phyloP scores from a whole-genome alignment of 1,140 invertebrate genomes.

The Papilio glaucus region DNA sequence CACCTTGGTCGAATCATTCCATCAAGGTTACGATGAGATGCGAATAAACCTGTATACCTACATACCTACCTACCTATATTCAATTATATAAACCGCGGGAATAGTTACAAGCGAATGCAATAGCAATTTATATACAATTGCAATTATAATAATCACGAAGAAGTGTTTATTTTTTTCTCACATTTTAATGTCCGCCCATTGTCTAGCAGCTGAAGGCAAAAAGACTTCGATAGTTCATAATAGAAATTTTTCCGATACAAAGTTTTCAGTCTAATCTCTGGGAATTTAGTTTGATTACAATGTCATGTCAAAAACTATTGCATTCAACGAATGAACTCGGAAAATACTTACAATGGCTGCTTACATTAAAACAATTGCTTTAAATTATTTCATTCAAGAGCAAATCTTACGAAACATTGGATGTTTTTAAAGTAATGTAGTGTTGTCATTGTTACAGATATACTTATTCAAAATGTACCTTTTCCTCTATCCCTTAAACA shows the following conservation, averaged over 20 bases:
- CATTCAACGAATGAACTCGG: background rate
- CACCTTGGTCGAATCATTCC: slow-evolving; percentile 54
- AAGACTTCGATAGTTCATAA: slow-evolving; percentile 33
- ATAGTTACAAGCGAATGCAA: slow-evolving; percentile 46
- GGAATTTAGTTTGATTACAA: slow-evolving; percentile 1
- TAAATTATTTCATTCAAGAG: slow-evolving; percentile 9
- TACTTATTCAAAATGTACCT: too few relatives aligned
- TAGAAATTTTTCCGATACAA: slow-evolving; percentile 22
- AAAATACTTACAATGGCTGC: background rate
- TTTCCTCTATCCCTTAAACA: too few relatives aligned
- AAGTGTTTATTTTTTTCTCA: slow-evolving; percentile 71
- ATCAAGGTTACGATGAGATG: slow-evolving; percentile 53
- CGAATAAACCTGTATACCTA: slow-evolving; percentile 23
- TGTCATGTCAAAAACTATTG: slow-evolving; percentile 2
- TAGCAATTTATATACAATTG: slow-evolving; percentile 55
- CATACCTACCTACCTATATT: slow-evolving; percentile 39
- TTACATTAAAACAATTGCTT: background rate
- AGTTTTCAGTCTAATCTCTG: background rate
- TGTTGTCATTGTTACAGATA: background rate
- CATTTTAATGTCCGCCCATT: slow-evolving; percentile 72
- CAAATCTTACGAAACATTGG: too few relatives aligned
- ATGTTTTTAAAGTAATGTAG: too few relatives aligned
- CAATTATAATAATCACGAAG: slow-evolving; percentile 48
- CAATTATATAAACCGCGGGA: slow-evolving; percentile 40
- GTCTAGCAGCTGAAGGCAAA: slow-evolving; percentile 44